phyloP scores from a whole-genome alignment of 2,888 invertebrate genomes.

The Clepsis dumicolana region DNA sequence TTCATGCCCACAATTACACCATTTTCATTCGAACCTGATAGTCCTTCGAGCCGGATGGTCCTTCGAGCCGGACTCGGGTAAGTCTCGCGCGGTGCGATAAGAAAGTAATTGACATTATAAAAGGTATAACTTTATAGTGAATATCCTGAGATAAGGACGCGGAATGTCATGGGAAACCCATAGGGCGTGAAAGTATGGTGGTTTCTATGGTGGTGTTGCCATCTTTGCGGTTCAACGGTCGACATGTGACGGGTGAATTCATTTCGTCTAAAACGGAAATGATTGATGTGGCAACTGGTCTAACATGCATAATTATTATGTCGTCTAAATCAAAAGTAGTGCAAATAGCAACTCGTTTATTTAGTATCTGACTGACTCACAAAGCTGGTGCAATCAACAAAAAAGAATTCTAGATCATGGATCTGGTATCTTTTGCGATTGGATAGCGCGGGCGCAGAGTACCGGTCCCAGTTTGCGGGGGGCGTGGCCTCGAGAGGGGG shows the following conservation, averaged over 20 bases:
- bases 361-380: too few relatives aligned
- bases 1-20: not conserved
- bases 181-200: constrained; percentile 5
- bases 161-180: constrained; percentile 28
- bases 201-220: too few relatives aligned
- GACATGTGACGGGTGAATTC: too few relatives aligned
- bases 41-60: constrained; percentile 45
- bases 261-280: too few relatives aligned
- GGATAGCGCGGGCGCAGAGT: constrained; percentile 71
- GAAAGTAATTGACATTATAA: constrained; percentile 80
- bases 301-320: too few relatives aligned
- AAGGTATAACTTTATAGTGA: constrained; percentile 50
- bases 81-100: constrained; percentile 75
- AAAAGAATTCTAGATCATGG: constrained; percentile 62
- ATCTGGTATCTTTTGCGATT: constrained; percentile 62
- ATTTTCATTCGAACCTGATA: constrained; percentile 13
- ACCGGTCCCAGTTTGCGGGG: constrained; percentile 68
- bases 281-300: too few relatives aligned
- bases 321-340: too few relatives aligned
- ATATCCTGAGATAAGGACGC: constrained; percentile 55
- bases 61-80: constrained; percentile 66
- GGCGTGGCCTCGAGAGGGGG: constrained; percentile 70
- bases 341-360: too few relatives aligned
- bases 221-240: too few relatives aligned
- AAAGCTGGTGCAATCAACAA: constrained; percentile 10